Conservation (phyloP, 1,140 invertebrate species). For the Drosophila simulans region DNA sequence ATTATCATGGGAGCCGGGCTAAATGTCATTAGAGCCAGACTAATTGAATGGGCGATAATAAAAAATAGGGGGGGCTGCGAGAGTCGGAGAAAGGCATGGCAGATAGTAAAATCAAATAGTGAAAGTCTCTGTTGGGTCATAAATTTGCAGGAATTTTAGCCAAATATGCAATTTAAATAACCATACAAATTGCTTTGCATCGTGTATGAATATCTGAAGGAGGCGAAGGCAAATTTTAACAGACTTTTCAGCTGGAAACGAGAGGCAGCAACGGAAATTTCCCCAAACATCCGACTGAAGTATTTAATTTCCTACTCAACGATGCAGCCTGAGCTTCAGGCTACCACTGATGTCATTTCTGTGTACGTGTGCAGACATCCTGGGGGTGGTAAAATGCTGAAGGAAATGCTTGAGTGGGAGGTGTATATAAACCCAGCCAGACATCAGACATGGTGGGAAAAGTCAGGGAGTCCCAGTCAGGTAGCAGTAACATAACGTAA, state of each 20-base stretch:
- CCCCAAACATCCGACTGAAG: slow-evolving; percentile 74
- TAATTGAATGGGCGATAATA: slow-evolving; percentile 42
- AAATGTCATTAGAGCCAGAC: slow-evolving; percentile 53
- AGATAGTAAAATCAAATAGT: slow-evolving; percentile 10
- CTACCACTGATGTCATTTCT: slow-evolving; percentile 65
- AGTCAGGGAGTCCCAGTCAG: slow-evolving; percentile 28
- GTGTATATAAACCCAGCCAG: slow-evolving; percentile 4
- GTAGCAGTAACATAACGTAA: slow-evolving; percentile 49
- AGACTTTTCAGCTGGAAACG: slow-evolving; percentile 36
- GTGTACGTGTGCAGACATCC: slow-evolving; percentile 44
- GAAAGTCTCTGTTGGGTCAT: slow-evolving; percentile 24
- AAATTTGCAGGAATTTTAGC: slow-evolving; percentile 45
- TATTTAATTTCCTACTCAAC: slow-evolving; percentile 77
- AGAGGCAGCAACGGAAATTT: slow-evolving; percentile 65
- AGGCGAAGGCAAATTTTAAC: slow-evolving; percentile 38
- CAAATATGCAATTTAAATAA: slow-evolving; percentile 56
- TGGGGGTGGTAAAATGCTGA: slow-evolving; percentile 31
- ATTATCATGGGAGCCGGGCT: slow-evolving; percentile 16
- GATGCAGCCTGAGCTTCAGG: slow-evolving; percentile 53
- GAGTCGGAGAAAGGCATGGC: background rate
- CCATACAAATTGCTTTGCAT: slow-evolving; percentile 26
- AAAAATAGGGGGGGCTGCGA: slow-evolving; percentile 1
- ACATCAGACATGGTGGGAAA: slow-evolving; percentile 46
- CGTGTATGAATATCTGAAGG: slow-evolving; percentile 4
- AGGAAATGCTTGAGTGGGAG: slow-evolving; percentile 7